Evolutionary conservation across 2,888 invertebrate species (phyloP).

Genomic region (Psylliodes chrysocephalus): DNA sequence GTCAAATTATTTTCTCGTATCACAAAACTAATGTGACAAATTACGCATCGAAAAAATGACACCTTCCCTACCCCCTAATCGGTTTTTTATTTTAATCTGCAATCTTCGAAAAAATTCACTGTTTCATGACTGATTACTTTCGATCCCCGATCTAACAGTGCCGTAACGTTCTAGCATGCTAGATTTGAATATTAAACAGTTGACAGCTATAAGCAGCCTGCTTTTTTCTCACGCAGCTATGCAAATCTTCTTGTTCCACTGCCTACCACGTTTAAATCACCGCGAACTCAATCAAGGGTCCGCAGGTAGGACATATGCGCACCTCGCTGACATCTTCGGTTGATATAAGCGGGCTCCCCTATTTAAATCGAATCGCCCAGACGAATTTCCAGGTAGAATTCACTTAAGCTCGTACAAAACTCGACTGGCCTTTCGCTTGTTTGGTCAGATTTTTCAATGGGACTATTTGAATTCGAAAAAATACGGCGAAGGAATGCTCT

Average conservation of each 20-base stretch:
- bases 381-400: slow-evolving; percentile 24
- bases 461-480: slow-evolving; percentile 48
- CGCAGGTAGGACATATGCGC: slow-evolving; percentile 9
- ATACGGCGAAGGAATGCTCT: slow-evolving; percentile 42
- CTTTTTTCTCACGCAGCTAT: slow-evolving; percentile 60
- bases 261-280: slow-evolving; percentile 43
- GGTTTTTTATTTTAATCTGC: slow-evolving; percentile 55
- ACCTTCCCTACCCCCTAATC: slow-evolving; percentile 47
- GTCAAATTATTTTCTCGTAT: slow-evolving; percentile 55
- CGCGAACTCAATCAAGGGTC: slow-evolving; percentile 7
- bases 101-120: slow-evolving; percentile 38
- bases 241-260: slow-evolving; percentile 49
- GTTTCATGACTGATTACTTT: slow-evolving; percentile 53
- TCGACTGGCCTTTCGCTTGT: slow-evolving; percentile 29
- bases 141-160: slow-evolving; percentile 45
- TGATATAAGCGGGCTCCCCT: slow-evolving; percentile 44
- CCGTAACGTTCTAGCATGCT: slow-evolving; percentile 46
- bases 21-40: slow-evolving; percentile 55
- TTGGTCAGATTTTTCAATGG: slow-evolving; percentile 50
- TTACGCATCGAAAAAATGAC: slow-evolving; percentile 43
- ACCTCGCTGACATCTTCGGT: slow-evolving; percentile 25
- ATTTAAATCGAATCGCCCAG: slow-evolving; percentile 42
- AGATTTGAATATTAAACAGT: slow-evolving; percentile 51
- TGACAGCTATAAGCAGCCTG: slow-evolving; percentile 52
- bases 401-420: slow-evolving; percentile 29